phyloP scores from a whole-genome alignment of 2,888 invertebrate species.

The Habroteleia sp. region DNA sequence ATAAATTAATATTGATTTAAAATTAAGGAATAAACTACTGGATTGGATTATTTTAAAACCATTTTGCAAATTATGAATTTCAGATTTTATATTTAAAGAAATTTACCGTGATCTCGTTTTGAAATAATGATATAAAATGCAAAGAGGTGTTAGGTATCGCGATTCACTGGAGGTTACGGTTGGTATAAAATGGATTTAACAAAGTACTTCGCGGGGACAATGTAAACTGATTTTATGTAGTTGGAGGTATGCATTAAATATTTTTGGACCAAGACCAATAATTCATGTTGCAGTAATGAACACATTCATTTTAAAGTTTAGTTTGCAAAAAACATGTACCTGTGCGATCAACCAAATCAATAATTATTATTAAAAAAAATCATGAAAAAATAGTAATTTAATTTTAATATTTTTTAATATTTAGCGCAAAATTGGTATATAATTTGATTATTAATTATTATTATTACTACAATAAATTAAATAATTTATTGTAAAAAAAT shows the following conservation, averaged over 20 bases:
- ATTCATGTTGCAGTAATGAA: constrained; percentile 52
- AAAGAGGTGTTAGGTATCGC: constrained; percentile 6
- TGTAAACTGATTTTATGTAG: constrained; percentile 53
- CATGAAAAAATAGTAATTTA: too few species aligned
- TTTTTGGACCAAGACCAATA: constrained; percentile 51
- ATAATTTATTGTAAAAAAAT: too few species aligned
- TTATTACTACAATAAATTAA: too few species aligned
- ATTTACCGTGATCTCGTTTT: constrained; percentile 23
- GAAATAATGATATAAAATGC: constrained; percentile 22
- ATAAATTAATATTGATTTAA: too few species aligned
- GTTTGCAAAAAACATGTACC: constrained; percentile 20
- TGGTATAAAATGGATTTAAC: constrained; percentile 39
- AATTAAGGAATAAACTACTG: too few species aligned
- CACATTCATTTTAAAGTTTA: constrained; percentile 36
- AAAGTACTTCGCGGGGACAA: constrained; percentile 48
- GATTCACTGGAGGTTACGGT: constrained; percentile 25
- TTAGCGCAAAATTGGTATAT: too few species aligned
- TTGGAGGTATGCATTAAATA: constrained; percentile 45
- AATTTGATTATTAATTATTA: too few species aligned
- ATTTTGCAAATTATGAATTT: too few species aligned
- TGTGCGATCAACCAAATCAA: constrained; percentile 22
- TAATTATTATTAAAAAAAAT: constrained; percentile 46
- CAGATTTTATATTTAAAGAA: constrained; percentile 8
- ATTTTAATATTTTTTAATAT: too few species aligned
- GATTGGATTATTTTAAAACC: too few species aligned